Conservation (phyloP, 1,140 invertebrate genomes). For the Drusus annulatus region DNA sequence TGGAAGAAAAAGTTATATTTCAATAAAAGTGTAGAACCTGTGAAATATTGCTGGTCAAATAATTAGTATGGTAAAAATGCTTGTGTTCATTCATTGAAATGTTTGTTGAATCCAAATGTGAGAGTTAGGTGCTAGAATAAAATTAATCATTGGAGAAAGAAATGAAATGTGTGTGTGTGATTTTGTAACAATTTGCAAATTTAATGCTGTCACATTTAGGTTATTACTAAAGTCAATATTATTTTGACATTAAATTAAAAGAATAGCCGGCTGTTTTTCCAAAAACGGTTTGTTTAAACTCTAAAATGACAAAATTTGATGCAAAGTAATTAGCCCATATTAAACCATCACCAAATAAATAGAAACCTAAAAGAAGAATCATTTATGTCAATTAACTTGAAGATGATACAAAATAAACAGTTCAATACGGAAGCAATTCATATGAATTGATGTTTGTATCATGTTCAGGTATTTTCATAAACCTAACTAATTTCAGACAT, state of each 20-base stretch:
- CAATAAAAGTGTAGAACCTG: neutral
- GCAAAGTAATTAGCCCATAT: conserved; percentile 1
- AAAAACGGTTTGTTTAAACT: neutral
- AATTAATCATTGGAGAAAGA: conserved; percentile 1
- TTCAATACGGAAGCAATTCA: neutral
- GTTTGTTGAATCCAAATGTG: conserved; percentile 5
- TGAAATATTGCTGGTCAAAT: neutral
- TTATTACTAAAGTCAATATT: neutral
- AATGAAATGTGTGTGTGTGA: neutral
- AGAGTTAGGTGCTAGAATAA: conserved; percentile 17
- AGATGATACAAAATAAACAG: conserved; percentile 16
- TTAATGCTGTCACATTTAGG: conserved; percentile 3
- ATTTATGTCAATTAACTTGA: neutral
- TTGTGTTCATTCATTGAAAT: conserved; percentile 3
- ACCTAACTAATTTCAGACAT: conserved; percentile 22
- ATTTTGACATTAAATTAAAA: neutral
- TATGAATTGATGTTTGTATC: neutral
- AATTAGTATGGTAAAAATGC: conserved; percentile 12
- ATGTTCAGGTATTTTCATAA: neutral
- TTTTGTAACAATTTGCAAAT: neutral
- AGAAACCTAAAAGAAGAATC: neutral
- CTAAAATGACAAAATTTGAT: conserved; percentile 13
- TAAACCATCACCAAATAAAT: conserved; percentile 24
- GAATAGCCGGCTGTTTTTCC: neutral
- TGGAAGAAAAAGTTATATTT: neutral